Evolutionary conservation across 2,888 invertebrate genomes (phyloP).

Genomic region (Pseudoips prasinana): DNA sequence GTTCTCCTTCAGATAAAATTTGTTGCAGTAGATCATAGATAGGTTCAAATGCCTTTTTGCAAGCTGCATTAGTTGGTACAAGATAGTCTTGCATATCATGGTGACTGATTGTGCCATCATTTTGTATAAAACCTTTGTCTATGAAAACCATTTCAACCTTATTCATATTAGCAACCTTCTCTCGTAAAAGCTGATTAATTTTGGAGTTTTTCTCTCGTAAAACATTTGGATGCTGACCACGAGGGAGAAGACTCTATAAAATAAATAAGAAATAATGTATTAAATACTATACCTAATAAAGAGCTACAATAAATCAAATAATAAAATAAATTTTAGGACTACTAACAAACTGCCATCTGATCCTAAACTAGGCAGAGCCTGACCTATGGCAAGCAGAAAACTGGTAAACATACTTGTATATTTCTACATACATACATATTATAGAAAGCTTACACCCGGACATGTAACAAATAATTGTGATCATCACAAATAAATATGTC

Average conservation of each 20-base stretch:
- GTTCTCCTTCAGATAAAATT: conserved; percentile 88
- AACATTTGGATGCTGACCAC: conserved; percentile 92
- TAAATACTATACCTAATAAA: neutral
- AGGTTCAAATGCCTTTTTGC: conserved; percentile 93
- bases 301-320: too few relatives aligned
- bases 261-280: conserved; percentile 1
- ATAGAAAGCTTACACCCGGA: too few relatives aligned
- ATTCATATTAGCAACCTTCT: conserved; percentile 83
- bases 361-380: too few relatives aligned
- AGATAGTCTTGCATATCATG: conserved; percentile 97
- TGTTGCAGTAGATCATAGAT: conserved; percentile 90
- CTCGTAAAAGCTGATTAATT: conserved; percentile 88
- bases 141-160: conserved; percentile 90
- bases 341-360: too few relatives aligned
- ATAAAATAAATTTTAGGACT: too few relatives aligned
- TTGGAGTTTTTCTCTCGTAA: conserved; percentile 88
- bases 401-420: too few relatives aligned
- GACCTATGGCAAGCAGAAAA: too few relatives aligned
- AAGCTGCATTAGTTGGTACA: conserved; percentile 92
- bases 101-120: conserved; percentile 91
- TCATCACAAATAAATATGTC: too few relatives aligned
- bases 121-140: conserved; percentile 90
- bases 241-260: conserved; percentile 91
- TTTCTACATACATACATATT: too few relatives aligned
- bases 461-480: too few relatives aligned